Evolutionary conservation across 1,140 invertebrate species (phyloP).

Genomic region (Meteorus sp.): DNA sequence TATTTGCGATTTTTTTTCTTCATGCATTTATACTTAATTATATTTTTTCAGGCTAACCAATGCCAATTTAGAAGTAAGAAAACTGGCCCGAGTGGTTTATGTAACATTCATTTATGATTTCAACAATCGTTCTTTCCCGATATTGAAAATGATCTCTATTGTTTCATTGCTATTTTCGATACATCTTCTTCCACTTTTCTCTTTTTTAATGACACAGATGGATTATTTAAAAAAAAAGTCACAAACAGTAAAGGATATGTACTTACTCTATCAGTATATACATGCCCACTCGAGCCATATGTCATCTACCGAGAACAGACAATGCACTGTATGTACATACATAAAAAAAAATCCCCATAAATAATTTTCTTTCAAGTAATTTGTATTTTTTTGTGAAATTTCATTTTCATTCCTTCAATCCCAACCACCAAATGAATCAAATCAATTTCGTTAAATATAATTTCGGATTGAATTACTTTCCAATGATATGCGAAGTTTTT

Average conservation of each 20-base stretch:
- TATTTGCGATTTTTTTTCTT: no score
- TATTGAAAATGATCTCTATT: slow-evolving; percentile 1
- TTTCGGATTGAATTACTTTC: no score
- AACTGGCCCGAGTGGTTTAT: slow-evolving; percentile 48
- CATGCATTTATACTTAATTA: no score
- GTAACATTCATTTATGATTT: slow-evolving; percentile 38
- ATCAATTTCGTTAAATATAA: no score
- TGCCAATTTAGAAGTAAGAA: not conserved
- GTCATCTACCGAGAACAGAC: slow-evolving; percentile 53
- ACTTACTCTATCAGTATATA: slow-evolving; percentile 54
- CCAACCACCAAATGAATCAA: no score
- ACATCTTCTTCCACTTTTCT: slow-evolving; percentile 12
- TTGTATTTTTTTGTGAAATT: no score
- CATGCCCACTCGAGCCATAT: slow-evolving; percentile 53
- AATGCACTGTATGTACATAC: slow-evolving; percentile 48
- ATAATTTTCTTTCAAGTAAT: no score
- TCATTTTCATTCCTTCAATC: no score
- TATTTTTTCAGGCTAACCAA: no score
- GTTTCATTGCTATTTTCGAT: slow-evolving; percentile 11
- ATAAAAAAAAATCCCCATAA: slow-evolving; percentile 35
- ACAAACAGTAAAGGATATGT: slow-evolving; percentile 50
- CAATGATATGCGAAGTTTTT: no score
- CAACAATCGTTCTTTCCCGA: slow-evolving; percentile 4
- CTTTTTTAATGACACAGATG: slow-evolving; percentile 37
- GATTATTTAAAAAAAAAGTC: slow-evolving; percentile 45